phyloP scores from a whole-genome alignment of 2,888 invertebrate species.

The Cephus spinipes region DNA sequence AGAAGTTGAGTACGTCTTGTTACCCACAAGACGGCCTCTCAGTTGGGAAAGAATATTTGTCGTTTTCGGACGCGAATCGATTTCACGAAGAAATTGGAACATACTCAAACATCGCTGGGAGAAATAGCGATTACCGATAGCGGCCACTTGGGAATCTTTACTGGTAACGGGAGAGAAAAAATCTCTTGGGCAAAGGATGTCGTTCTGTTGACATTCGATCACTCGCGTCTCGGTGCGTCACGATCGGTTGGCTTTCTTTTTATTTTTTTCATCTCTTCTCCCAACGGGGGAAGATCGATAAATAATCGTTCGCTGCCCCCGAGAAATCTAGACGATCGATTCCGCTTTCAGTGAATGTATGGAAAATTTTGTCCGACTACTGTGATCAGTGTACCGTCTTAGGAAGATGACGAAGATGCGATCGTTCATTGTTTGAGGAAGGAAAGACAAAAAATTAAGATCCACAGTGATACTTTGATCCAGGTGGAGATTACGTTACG shows the following conservation, averaged over 20 bases:
- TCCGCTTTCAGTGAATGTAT: not conserved
- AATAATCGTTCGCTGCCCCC: not conserved
- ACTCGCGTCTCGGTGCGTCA: not conserved
- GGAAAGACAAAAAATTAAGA: not conserved
- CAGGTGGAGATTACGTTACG: not conserved
- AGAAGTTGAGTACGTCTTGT: slow-evolving; percentile 40
- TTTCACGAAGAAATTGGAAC: not conserved
- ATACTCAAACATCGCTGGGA: not conserved
- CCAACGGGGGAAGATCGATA: not conserved
- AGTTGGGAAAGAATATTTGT: slow-evolving; percentile 52
- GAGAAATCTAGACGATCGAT: not conserved
- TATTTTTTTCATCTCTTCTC: not conserved
- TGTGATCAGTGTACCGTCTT: not conserved
- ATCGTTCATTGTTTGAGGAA: not conserved
- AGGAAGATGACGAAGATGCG: not conserved
- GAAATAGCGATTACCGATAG: not conserved
- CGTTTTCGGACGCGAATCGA: slow-evolving; percentile 51
- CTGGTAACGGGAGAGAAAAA: not conserved
- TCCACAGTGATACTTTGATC: not conserved
- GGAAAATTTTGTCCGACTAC: not conserved
- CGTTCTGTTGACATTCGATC: not conserved
- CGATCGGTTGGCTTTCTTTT: not conserved
- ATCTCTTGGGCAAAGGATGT: not conserved
- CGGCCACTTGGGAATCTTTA: not conserved
- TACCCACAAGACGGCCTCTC: slow-evolving; percentile 39